Evolutionary conservation across 2,113 vertebrate species (phyloP).

Genomic region (Haliaeetus leucogaster): DNA sequence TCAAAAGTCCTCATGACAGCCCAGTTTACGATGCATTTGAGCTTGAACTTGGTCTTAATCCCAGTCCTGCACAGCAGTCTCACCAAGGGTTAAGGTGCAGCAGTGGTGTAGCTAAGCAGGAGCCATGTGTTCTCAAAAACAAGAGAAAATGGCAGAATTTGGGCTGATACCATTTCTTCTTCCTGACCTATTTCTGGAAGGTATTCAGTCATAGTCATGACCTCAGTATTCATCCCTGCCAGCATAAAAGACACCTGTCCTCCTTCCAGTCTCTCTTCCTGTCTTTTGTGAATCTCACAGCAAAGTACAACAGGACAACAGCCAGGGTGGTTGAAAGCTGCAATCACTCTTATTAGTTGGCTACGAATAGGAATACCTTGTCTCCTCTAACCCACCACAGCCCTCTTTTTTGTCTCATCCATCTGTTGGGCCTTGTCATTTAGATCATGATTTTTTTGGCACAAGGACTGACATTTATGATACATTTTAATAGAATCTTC

Average conservation of each 20-base stretch:
- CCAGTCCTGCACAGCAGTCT: background rate
- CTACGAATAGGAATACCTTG: background rate
- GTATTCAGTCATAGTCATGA: background rate
- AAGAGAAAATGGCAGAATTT: background rate
- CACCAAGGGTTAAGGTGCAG: background rate
- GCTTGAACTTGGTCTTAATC: background rate
- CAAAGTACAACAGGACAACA: background rate
- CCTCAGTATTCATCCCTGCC: background rate
- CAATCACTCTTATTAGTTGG: background rate
- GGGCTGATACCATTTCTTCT: background rate
- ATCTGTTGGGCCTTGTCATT: conserved; percentile 27
- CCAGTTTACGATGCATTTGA: background rate
- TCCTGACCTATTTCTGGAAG: background rate
- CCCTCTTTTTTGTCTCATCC: conserved; percentile 5
- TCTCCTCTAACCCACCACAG: background rate
- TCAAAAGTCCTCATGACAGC: background rate
- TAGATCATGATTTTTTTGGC: conserved; percentile 19
- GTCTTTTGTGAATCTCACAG: background rate
- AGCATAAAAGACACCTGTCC: background rate
- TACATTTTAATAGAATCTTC: background rate
- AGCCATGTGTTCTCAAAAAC: background rate
- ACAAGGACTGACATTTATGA: background rate
- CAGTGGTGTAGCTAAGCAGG: background rate
- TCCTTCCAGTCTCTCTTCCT: background rate
- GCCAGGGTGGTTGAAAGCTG: background rate